A percentile compares a stretch with the other conserved stretches of the same genome.
phyloP scores from a whole-genome alignment of 2,888 invertebrate genomes.

The Rugalucina vietnamica region DNA sequence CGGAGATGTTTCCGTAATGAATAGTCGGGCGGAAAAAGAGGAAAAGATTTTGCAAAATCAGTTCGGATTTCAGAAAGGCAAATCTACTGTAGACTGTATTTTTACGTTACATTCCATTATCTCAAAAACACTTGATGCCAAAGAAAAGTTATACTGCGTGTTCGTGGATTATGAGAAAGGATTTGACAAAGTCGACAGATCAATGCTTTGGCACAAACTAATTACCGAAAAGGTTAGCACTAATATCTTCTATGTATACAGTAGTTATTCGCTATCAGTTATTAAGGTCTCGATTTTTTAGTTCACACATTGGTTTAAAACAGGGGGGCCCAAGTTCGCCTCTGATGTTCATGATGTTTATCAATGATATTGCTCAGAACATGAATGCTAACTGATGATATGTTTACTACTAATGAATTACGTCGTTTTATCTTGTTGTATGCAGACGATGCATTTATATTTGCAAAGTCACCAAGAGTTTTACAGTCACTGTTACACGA shows the following conservation, averaged over 20 bases:
- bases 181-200: slow-evolving; percentile 2
- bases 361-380: background rate
- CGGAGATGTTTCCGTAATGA: too few species aligned
- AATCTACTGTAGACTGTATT: background rate
- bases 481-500: slow-evolving; percentile 13
- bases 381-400: background rate
- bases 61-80: background rate
- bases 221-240: background rate
- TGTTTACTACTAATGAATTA: background rate
- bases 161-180: slow-evolving; percentile 11
- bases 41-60: background rate
- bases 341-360: slow-evolving; percentile 11
- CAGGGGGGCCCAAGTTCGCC: slow-evolving; percentile 4
- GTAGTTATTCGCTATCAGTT: background rate
- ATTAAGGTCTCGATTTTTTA: too few species aligned
- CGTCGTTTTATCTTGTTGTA: background rate
- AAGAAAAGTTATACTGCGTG: background rate
- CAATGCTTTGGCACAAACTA: background rate
- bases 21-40: background rate
- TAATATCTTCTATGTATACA: background rate
- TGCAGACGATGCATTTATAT: slow-evolving; percentile 1
- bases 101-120: background rate
- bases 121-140: background rate
- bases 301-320: background rate
- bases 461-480: background rate